These are phyloP conservation scores for Gambusia affinis DNA, from an alignment of 2,113 vertebrate species.

Conservation along the genomic window DNA sequence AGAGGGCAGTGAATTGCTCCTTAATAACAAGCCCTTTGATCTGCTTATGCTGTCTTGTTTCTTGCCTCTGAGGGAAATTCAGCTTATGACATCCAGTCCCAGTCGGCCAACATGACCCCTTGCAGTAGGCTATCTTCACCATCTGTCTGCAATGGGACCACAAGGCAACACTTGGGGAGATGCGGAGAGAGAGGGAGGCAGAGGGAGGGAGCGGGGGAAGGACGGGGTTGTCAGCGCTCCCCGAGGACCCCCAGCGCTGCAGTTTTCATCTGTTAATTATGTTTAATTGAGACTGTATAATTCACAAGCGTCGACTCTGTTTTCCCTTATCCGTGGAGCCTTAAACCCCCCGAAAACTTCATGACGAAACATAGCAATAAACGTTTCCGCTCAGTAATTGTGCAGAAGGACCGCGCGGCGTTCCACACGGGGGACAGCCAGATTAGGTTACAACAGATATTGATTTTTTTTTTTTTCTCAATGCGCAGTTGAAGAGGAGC, in stretches of 20 bases:
- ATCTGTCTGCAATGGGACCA: conserved; percentile 70
- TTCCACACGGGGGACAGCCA: conserved; percentile 33
- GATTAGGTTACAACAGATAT: conserved; percentile 20
- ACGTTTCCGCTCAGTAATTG: conserved; percentile 29
- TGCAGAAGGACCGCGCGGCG: conserved; percentile 1
- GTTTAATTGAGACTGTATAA: conserved; percentile 67
- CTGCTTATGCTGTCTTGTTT: conserved; percentile 7
- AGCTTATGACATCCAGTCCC: conserved; percentile 40
- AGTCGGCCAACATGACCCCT: conserved; percentile 59
- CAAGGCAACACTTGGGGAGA: conserved; percentile 55
- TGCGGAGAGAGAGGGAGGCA: conserved; percentile 3
- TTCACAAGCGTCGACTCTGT: conserved; percentile 46
- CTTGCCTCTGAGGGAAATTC: conserved; percentile 30
- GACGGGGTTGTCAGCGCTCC: conserved; percentile 41
- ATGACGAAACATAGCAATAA: conserved; percentile 42
- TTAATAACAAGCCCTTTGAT: conserved; percentile 49
- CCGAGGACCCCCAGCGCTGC: conserved; percentile 54
- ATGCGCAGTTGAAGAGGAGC: conserved; percentile 45
- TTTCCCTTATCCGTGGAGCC: conserved; percentile 29
- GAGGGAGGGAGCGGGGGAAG: not conserved
- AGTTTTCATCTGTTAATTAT: conserved; percentile 72
- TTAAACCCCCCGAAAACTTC: not conserved
- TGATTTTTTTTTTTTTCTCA: conserved; percentile 58
- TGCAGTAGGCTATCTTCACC: conserved; percentile 53
- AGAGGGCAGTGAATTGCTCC: conserved; percentile 33